phyloP scores from a whole-genome alignment of 2,113 vertebrate genomes.

The Candoia aspera region DNA sequence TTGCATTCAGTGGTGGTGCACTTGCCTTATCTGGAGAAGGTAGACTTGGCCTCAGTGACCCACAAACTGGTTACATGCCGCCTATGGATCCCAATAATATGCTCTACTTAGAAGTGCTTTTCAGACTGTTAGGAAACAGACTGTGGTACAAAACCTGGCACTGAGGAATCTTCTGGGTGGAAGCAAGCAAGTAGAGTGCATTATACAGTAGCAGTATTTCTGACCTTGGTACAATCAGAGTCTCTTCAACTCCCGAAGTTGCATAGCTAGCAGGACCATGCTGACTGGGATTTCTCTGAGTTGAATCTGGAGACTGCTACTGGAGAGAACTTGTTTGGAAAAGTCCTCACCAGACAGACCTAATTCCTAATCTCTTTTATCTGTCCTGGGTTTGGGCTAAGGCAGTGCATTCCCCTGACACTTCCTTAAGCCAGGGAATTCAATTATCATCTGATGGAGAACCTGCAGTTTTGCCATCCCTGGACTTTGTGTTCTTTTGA shows the following conservation, averaged over 20 bases:
- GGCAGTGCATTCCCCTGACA: neutral
- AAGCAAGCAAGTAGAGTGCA: neutral
- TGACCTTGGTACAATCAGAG: neutral
- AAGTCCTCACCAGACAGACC: neutral
- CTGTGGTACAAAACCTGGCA: neutral
- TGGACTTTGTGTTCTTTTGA: conserved; percentile 20
- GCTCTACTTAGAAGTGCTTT: neutral
- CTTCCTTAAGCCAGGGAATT: conserved; percentile 14
- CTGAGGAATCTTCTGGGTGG: neutral
- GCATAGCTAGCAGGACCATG: neutral
- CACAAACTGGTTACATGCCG: neutral
- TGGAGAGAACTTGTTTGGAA: neutral
- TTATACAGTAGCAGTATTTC: neutral
- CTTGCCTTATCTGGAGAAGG: neutral
- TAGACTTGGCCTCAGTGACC: neutral
- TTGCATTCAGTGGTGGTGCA: too few relatives aligned
- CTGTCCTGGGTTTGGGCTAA: neutral
- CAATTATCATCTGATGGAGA: conserved; percentile 27
- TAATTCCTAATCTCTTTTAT: neutral
- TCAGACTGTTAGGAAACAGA: neutral
- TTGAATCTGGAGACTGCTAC: neutral
- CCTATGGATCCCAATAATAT: neutral
- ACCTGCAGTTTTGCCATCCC: conserved; percentile 19
- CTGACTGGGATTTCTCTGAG: neutral
- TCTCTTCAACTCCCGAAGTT: neutral